Evolutionary conservation across 2,113 vertebrate genomes (phyloP), one percentile per base, ranked within the genome.

Genomic region (Benitochromis conjunctus): DNA sequence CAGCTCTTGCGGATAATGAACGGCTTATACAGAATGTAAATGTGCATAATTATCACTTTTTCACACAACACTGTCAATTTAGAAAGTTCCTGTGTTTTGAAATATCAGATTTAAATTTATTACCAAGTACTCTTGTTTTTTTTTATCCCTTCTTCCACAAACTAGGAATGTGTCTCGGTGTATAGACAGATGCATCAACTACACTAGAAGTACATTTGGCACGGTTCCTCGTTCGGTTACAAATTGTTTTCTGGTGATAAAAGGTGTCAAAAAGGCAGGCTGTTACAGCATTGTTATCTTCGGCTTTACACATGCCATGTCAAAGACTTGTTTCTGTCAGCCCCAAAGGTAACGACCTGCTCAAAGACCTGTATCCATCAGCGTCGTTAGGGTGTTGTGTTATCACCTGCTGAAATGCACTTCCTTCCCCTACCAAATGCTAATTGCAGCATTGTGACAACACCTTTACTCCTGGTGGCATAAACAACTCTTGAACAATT

Each of bases 401-500:
- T 86, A 85, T 88, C 85, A 91, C 83, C 82, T 82, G 31, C 83
- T 53, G 26, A 86, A 93, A 82, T 31, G 21, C 51, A 51, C 62
- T 53, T 54, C 79, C 38, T 69, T 57, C 76, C 16, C 10, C n/a
- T 26, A 86, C 26, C 51, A 16, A 81, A 43, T 86, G 46, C 81
- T 92, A 89, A 88, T 88, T 91, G 58, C 84, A 64, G 57, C 58
- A 7, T 62, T 55, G 79, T 46, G 86, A 88, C 89, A 84, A 87
- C 82, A 64, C 86, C 79, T 69, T 74, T 71, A 82, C 87, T 94
- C 92, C 91, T 91, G 18, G 64, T 86, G 92, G 87, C 87, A 69
- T 88, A 90, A 93, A 95, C 92, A 94, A 89, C 74, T 83, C 51
- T 69, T 94, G 83, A 94, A 95, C 85, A 86, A 93, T 94, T 94